Evolutionary conservation across 2,888 invertebrate species (phyloP).

Genomic region (Capitulum mitella): DNA sequence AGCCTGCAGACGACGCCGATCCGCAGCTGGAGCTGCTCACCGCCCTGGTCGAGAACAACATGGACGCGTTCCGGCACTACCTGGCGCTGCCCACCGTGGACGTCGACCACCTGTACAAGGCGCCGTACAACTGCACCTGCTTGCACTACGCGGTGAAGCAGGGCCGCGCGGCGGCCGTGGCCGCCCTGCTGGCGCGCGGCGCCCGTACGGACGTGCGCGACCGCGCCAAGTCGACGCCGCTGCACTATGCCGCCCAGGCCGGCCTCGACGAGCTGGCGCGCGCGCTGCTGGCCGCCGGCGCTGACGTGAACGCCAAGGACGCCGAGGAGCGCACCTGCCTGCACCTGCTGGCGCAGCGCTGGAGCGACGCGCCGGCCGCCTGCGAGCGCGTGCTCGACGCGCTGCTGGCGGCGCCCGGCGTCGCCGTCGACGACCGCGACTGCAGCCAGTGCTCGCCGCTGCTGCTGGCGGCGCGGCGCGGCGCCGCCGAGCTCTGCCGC

Average conservation of each 20-base stretch:
- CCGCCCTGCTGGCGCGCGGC: conserved; percentile 29
- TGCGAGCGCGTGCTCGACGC: conserved; percentile 29
- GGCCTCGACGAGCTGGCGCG: conserved; percentile 28
- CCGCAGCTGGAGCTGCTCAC: conserved; percentile 14
- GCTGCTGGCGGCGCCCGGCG: conserved; percentile 29
- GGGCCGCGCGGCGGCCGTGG: conserved; percentile 28
- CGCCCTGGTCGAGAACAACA: not conserved
- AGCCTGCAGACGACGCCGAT: not conserved
- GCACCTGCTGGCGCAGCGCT: conserved; percentile 31
- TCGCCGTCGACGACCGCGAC: conserved; percentile 30
- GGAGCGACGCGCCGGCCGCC: conserved; percentile 29
- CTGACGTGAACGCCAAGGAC: conserved; percentile 32
- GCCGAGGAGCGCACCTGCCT: conserved; percentile 32
- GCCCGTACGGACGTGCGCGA: conserved; percentile 27
- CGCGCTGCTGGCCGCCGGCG: conserved; percentile 31
- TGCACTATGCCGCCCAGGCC: conserved; percentile 22
- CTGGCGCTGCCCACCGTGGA: not conserved
- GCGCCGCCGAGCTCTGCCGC: conserved; percentile 32
- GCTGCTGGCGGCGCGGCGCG: conserved; percentile 33
- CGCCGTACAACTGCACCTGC: not conserved
- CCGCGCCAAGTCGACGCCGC: not conserved
- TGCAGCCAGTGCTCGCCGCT: conserved; percentile 31
- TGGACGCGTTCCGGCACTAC: not conserved
- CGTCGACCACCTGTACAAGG: not conserved
- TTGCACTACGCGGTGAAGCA: conserved; percentile 22